Percentiles rank a stretch among this genome's conserved stretches.
phyloP scores from a whole-genome alignment of 92 coral and sea anemone genomes.

The Meandrina meandrites region DNA sequence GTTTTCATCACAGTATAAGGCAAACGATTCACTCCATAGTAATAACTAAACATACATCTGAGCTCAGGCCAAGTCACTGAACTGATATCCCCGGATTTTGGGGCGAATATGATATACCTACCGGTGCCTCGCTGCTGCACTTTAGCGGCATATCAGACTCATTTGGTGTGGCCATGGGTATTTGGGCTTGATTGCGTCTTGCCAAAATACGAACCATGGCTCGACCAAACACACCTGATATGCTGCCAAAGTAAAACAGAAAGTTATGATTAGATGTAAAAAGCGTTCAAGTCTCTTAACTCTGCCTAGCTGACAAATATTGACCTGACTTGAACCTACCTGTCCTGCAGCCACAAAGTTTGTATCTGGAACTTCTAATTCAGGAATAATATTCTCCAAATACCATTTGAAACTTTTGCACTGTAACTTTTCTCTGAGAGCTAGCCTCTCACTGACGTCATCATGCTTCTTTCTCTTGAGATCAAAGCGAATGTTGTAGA shows the following conservation, averaged over 20 bases:
- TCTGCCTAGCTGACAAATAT: background rate
- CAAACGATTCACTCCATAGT: background rate
- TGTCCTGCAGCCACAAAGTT: conserved; percentile 90
- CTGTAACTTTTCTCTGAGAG: conserved; percentile 76
- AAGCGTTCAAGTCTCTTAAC: background rate
- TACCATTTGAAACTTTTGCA: conserved; percentile 99
- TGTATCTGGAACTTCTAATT: conserved; percentile 84
- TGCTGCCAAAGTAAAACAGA: too few species aligned
- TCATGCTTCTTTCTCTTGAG: conserved; percentile 85
- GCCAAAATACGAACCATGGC: too few species aligned
- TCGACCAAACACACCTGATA: too few species aligned
- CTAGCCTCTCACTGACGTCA: conserved; percentile 87
- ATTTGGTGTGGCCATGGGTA: too few species aligned
- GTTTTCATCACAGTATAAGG: background rate
- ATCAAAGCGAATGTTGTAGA: conserved; percentile 95
- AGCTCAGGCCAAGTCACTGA: too few species aligned
- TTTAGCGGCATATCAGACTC: too few species aligned
- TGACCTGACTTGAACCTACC: conserved; percentile 32
- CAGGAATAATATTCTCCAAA: conserved; percentile 87
- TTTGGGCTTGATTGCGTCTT: too few species aligned
- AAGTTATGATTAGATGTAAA: background rate
- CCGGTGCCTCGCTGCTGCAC: too few species aligned
- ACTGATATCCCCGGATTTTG: too few species aligned
- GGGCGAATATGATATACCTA: too few species aligned
- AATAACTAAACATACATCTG: too few species aligned